A percentile compares a stretch with the other conserved stretches of the same genome.
These are phyloP conservation scores for Gibbula magus DNA, from an alignment of 2,888 invertebrate genomes.

Conservation along the genomic window DNA sequence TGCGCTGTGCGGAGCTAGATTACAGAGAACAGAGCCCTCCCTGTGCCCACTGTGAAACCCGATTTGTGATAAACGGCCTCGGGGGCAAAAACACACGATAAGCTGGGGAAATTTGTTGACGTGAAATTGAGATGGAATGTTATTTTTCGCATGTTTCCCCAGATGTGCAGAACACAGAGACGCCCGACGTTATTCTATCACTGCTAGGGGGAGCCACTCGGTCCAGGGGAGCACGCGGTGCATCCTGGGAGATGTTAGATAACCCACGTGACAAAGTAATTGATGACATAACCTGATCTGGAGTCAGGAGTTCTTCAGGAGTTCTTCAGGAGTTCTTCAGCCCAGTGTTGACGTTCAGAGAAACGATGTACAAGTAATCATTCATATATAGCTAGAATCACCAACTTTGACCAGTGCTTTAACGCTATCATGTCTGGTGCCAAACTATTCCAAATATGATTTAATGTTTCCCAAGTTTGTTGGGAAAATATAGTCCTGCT, in stretches of 20 bases:
- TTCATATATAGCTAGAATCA: too few species aligned
- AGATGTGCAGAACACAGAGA: background rate
- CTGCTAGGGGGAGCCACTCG: background rate
- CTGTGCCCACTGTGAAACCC: background rate
- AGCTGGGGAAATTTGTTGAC: constrained; percentile 14
- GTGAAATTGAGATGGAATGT: constrained; percentile 19
- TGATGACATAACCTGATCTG: background rate
- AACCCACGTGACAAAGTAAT: background rate
- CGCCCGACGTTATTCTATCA: constrained; percentile 2
- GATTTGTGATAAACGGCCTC: background rate
- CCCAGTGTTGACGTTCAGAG: too few species aligned
- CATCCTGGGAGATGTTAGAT: background rate
- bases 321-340: too few species aligned
- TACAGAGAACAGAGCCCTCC: background rate
- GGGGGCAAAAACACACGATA: background rate
- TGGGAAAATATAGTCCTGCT: too few species aligned
- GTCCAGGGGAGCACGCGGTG: background rate
- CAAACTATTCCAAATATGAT: too few species aligned
- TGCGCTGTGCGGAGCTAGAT: background rate
- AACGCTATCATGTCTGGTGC: too few species aligned
- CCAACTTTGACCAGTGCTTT: too few species aligned
- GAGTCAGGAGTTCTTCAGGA: too few species aligned
- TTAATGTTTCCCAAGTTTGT: too few species aligned
- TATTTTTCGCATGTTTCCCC: constrained; percentile 5
- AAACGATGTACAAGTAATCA: too few species aligned